Conservation (phyloP, 2,888 invertebrate genomes). For the Tetropium fuscum region DNA sequence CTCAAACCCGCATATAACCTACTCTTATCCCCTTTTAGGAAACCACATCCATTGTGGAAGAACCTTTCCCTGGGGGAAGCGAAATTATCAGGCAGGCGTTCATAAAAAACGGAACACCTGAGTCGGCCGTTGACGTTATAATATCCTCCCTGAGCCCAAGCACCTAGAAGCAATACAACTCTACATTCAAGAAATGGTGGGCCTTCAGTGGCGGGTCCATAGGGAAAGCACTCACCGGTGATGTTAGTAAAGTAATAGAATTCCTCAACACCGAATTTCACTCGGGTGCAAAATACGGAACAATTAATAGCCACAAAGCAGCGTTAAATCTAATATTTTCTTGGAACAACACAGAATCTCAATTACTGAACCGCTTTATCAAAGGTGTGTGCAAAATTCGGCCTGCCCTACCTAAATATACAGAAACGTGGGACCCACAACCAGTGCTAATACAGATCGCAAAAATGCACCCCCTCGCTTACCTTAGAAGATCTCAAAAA, state of each 20-base stretch:
- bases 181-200: slow-evolving; percentile 1
- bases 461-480: neutral
- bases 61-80: slow-evolving; percentile 50
- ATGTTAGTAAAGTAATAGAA: neutral
- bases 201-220: neutral
- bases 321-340: neutral
- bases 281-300: neutral
- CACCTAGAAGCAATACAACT: slow-evolving; percentile 44
- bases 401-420: neutral
- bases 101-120: slow-evolving; percentile 34
- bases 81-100: slow-evolving; percentile 44
- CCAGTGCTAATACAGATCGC: neutral
- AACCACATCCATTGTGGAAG: slow-evolving; percentile 40
- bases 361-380: neutral
- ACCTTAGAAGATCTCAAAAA: neutral
- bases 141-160: slow-evolving; percentile 37
- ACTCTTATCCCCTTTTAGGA: slow-evolving; percentile 47
- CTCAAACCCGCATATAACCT: slow-evolving; percentile 44
- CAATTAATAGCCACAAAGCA: neutral
- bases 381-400: neutral
- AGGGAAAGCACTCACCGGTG: neutral
- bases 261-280: neutral
- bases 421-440: neutral
- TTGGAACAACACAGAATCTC: neutral
- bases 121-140: slow-evolving; percentile 34